Evolutionary conservation across 35 echinoderm and acorn worm genomes (phyloP).

Genomic region (Anneissia japonica): DNA sequence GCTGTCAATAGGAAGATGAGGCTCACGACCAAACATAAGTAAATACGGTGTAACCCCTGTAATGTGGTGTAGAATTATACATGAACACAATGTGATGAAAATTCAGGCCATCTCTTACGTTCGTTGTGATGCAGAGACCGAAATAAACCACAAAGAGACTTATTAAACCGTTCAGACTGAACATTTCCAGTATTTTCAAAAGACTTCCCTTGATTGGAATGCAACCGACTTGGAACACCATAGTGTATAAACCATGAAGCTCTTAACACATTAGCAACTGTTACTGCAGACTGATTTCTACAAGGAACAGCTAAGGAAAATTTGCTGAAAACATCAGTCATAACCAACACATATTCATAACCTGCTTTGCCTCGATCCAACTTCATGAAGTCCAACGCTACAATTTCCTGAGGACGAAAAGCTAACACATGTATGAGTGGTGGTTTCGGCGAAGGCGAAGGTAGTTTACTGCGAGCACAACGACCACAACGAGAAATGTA

Average conservation of each 20-base stretch:
- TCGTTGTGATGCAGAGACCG: neutral
- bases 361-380: neutral
- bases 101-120: neutral
- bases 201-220: neutral
- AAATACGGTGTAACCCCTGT: neutral
- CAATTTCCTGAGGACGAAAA: slow-evolving; percentile 6
- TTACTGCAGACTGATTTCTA: no score
- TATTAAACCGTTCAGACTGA: slow-evolving; percentile 28
- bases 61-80: slow-evolving; percentile 12
- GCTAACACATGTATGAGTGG: slow-evolving; percentile 16
- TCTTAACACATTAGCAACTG: no score
- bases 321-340: neutral
- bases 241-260: neutral
- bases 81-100: neutral
- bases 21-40: neutral
- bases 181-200: slow-evolving; percentile 13
- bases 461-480: slow-evolving; percentile 14
- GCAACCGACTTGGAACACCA: neutral
- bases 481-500: neutral
- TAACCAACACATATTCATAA: neutral
- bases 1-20: slow-evolving; percentile 27
- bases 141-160: neutral
- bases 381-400: neutral
- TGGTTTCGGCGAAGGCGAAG: neutral
- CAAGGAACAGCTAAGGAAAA: no score